Evolutionary conservation across 2,113 vertebrate genomes (phyloP).

Genomic region (Mungos mungo): DNA sequence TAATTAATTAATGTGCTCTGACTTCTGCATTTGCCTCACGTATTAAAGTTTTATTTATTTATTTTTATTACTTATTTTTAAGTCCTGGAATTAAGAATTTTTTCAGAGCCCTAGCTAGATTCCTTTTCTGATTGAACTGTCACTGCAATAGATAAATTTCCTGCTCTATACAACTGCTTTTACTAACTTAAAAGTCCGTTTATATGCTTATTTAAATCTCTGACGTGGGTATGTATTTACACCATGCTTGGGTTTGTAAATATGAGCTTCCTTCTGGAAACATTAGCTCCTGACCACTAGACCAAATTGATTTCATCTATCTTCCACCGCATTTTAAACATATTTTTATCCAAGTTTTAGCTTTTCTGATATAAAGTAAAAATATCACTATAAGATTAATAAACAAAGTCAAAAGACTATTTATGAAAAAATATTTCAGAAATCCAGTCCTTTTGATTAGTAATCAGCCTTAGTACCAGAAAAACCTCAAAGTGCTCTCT

Average conservation of each 20-base stretch:
- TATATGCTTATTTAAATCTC: not conserved
- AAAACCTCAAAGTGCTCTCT: conserved; percentile 85
- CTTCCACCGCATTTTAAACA: not conserved
- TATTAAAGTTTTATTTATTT: not conserved
- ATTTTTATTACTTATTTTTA: not conserved
- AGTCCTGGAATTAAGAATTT: not conserved
- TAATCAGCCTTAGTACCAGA: conserved; percentile 75
- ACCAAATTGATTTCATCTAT: conserved; percentile 56
- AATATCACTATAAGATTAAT: conserved; percentile 71
- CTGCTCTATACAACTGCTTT: not conserved
- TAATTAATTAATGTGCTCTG: not conserved
- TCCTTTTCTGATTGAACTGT: not conserved
- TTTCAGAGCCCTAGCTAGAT: not conserved
- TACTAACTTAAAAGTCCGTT: not conserved
- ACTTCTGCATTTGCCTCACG: not conserved
- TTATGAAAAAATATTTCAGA: conserved; percentile 75
- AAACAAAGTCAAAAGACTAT: conserved; percentile 75
- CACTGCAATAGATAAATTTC: not conserved
- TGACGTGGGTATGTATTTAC: not conserved
- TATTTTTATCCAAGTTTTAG: conserved; percentile 33
- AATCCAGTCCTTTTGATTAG: conserved; percentile 73
- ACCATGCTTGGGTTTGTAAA: not conserved
- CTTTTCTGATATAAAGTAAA: conserved; percentile 43
- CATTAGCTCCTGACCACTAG: not conserved
- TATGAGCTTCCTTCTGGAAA: not conserved